Conservation (phyloP, 2,113 vertebrate species). For the Acrocephalus kingi region DNA sequence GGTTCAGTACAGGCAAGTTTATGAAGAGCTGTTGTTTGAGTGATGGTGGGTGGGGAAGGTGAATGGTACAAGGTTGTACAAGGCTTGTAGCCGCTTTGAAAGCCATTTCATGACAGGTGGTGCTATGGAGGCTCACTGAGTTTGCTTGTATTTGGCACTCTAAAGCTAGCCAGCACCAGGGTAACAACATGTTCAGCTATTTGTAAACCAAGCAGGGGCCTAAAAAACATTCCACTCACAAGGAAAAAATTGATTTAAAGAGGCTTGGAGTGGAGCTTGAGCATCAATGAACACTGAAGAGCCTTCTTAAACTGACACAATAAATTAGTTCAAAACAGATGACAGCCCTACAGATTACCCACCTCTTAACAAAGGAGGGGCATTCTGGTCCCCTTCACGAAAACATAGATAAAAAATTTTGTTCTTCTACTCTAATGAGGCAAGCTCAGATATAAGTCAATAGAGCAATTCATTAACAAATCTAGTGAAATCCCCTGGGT, state of each 20-base stretch:
- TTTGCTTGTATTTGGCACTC: slow-evolving; percentile 75
- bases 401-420: slow-evolving; percentile 82
- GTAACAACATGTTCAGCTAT: slow-evolving; percentile 86
- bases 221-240: slow-evolving; percentile 83
- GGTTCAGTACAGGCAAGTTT: not conserved
- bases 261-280: slow-evolving; percentile 79
- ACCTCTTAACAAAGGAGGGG: slow-evolving; percentile 83
- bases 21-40: slow-evolving; percentile 34
- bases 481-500: slow-evolving; percentile 92
- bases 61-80: slow-evolving; percentile 61
- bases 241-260: slow-evolving; percentile 84
- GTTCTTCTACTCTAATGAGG: slow-evolving; percentile 95
- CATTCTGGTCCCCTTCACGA: slow-evolving; percentile 78
- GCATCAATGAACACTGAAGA: slow-evolving; percentile 83
- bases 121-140: slow-evolving; percentile 79
- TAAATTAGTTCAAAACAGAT: slow-evolving; percentile 88
- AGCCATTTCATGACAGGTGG: slow-evolving; percentile 81
- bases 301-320: slow-evolving; percentile 89
- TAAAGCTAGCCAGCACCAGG: slow-evolving; percentile 80
- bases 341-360: slow-evolving; percentile 88
- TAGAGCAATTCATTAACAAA: slow-evolving; percentile 99
- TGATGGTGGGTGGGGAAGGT: slow-evolving; percentile 44
- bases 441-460: slow-evolving; percentile 96
- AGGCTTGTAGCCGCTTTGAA: slow-evolving; percentile 46
- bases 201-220: slow-evolving; percentile 90